Conservation (phyloP, 2,113 vertebrate genomes). For the Cavia aperea region DNA sequence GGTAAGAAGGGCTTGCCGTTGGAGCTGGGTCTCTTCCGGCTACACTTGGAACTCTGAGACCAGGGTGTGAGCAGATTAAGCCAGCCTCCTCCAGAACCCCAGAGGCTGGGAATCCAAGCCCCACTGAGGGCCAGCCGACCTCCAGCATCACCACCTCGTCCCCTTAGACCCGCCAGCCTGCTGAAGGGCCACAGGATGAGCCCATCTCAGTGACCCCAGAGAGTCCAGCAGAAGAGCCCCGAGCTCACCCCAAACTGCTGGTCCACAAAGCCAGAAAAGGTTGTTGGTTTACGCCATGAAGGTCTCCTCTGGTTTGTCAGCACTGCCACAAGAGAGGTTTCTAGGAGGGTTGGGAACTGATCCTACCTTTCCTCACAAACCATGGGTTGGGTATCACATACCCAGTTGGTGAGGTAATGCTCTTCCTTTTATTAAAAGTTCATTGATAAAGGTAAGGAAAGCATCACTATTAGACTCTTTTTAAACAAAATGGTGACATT, state of each 20-base stretch:
- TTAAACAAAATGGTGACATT: neutral
- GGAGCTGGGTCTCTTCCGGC: neutral
- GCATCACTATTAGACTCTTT: neutral
- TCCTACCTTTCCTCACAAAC: neutral
- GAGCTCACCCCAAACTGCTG: neutral
- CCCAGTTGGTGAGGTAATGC: neutral
- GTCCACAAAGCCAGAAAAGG: neutral
- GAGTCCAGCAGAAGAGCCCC: neutral
- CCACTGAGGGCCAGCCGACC: neutral
- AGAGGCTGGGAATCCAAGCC: neutral
- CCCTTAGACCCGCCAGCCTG: neutral
- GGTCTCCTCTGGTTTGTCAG: neutral
- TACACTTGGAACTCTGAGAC: neutral
- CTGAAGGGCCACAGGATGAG: neutral
- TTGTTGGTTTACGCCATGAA: neutral
- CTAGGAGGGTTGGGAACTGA: neutral
- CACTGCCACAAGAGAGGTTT: neutral
- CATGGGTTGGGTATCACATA: neutral
- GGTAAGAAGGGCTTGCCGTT: neutral
- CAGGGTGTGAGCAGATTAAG: neutral
- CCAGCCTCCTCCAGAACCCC: neutral
- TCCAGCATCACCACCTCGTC: neutral
- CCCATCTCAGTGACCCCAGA: neutral
- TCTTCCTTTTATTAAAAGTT: neutral
- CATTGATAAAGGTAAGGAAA: neutral